Conservation (phyloP, 92 coral and sea anemone species). For the Siderastrea radians region DNA sequence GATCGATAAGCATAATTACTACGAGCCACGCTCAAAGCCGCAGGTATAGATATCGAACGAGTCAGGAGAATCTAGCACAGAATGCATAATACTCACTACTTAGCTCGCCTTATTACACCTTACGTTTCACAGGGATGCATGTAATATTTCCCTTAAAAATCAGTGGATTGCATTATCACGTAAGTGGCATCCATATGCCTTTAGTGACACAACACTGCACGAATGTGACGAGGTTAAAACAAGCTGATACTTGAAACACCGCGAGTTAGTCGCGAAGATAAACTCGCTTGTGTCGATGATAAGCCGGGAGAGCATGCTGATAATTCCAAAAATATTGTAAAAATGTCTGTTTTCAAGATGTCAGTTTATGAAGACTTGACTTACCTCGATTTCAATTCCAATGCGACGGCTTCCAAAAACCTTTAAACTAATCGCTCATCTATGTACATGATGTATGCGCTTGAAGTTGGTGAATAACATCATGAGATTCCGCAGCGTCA, state of each 20-base stretch:
- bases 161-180: not conserved
- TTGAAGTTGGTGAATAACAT: conserved; percentile 11
- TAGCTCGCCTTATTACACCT: not conserved
- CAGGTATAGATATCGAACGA: conserved; percentile 9
- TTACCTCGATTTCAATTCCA: conserved; percentile 45
- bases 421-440: conserved; percentile 1
- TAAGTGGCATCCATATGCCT: not conserved
- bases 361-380: conserved; percentile 12
- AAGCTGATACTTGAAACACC: not conserved
- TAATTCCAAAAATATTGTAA: not conserved
- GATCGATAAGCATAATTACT: conserved; percentile 24
- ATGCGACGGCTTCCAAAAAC: conserved; percentile 32
- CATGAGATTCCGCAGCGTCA: not conserved
- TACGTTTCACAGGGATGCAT: too few species aligned
- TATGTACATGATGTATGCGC: not conserved
- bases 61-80: not conserved
- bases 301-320: not conserved
- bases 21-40: not conserved
- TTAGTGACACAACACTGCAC: not conserved
- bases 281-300: not conserved
- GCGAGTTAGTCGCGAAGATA: not conserved
- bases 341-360: not conserved
- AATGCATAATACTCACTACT: not conserved
- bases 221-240: not conserved
- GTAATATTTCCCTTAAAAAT: not conserved